Conservation (phyloP, 2,113 vertebrate genomes). For the Cinclus mexicanus region DNA sequence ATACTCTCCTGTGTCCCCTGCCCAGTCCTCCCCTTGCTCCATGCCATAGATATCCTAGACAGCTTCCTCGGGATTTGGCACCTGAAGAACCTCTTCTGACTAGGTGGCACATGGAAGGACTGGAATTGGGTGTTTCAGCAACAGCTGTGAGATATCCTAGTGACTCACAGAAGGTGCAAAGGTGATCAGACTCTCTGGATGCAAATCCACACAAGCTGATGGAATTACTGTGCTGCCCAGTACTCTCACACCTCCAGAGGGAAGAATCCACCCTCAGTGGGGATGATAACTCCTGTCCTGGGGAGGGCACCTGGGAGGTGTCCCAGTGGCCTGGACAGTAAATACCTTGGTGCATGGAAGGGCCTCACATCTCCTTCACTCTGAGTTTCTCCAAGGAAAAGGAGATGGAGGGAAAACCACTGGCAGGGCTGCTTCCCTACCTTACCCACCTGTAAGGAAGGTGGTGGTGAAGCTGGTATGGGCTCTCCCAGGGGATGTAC, state of each 20-base stretch:
- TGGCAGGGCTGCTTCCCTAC: not conserved
- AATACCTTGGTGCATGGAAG: not conserved
- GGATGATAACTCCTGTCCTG: not conserved
- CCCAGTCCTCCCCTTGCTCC: not conserved
- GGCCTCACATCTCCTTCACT: not conserved
- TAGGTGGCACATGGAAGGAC: not conserved
- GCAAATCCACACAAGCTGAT: not conserved
- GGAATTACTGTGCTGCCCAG: not conserved
- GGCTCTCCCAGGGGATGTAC: not conserved
- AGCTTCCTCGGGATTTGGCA: conserved; percentile 40
- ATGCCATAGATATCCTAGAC: not conserved
- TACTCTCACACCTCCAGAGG: not conserved
- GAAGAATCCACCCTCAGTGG: not conserved
- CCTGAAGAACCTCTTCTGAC: not conserved
- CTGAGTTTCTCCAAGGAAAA: not conserved
- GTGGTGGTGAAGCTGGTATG: not conserved
- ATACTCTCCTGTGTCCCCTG: not conserved
- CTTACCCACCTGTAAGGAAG: not conserved
- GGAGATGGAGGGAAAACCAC: not conserved
- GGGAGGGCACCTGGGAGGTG: not conserved
- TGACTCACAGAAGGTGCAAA: conserved; percentile 4
- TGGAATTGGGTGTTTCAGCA: not conserved
- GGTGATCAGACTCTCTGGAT: not conserved
- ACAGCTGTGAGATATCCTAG: not conserved
- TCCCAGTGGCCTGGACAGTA: not conserved